A percentile compares a stretch with the other conserved stretches of the same genome.
These are phyloP conservation scores for Eriosoma lanigerum DNA, from an alignment of 1,140 invertebrate genomes.

Conservation along the genomic window DNA sequence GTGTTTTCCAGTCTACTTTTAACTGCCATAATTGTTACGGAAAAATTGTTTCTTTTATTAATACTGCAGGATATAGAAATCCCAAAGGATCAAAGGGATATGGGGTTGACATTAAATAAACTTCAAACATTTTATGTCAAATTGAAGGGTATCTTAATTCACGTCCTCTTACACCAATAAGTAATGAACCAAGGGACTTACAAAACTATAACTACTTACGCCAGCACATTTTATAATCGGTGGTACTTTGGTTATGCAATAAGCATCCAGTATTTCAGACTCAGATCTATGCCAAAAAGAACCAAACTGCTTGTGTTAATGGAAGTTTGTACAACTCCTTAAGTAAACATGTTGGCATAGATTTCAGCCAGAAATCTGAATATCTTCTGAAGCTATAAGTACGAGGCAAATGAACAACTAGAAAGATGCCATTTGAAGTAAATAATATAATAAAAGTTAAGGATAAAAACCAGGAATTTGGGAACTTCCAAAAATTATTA, in stretches of 20 bases:
- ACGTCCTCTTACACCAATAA: slow-evolving; percentile 53
- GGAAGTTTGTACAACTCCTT: slow-evolving; percentile 53
- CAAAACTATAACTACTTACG: slow-evolving; percentile 52
- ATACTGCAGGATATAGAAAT: too few relatives aligned
- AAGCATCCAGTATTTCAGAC: slow-evolving; percentile 18
- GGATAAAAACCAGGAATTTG: too few relatives aligned
- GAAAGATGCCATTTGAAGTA: slow-evolving; percentile 19
- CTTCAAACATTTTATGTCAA: too few relatives aligned
- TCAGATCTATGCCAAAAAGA: neutral
- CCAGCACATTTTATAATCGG: slow-evolving; percentile 56
- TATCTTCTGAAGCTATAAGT: slow-evolving; percentile 56
- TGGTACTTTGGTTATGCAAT: too few relatives aligned
- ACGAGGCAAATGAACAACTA: slow-evolving; percentile 43
- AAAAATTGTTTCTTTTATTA: too few relatives aligned
- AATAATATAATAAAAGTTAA: neutral
- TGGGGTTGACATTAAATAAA: too few relatives aligned
- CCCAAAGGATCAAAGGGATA: too few relatives aligned
- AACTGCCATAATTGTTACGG: too few relatives aligned
- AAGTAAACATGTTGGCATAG: slow-evolving; percentile 55
- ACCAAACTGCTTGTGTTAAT: slow-evolving; percentile 34
- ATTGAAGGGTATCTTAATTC: slow-evolving; percentile 55
- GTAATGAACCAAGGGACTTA: slow-evolving; percentile 52
- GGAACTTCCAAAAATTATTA: too few relatives aligned
- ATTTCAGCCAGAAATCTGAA: slow-evolving; percentile 55
- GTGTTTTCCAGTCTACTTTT: too few relatives aligned